A percentile compares a stretch with the other conserved stretches of the same genome.
Conservation (phyloP, 2,113 vertebrate species). For the Mobula hypostoma region DNA sequence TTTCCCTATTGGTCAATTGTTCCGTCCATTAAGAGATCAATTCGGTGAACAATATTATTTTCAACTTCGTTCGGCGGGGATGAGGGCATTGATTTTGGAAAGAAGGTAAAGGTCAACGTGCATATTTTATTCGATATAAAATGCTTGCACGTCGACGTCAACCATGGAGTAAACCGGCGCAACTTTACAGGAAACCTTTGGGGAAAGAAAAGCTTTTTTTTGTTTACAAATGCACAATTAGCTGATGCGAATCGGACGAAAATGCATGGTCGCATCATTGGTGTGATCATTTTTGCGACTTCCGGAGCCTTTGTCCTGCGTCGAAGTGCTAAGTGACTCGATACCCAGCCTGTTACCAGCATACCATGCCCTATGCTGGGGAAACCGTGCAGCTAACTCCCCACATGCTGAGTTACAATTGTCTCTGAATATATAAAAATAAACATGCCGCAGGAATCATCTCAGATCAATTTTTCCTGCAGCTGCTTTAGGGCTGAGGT, state of each 20-base stretch:
- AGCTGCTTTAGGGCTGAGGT: neutral
- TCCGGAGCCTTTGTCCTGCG: no score
- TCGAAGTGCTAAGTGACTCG: no score
- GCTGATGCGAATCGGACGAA: neutral
- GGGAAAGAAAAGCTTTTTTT: neutral
- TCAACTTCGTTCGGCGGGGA: neutral
- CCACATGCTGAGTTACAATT: neutral
- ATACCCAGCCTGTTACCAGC: neutral
- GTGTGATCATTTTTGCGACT: neutral
- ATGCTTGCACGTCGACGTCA: neutral
- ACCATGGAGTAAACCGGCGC: neutral
- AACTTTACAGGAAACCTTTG: neutral
- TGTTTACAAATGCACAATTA: neutral
- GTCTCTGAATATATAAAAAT: no score
- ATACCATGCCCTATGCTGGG: neutral
- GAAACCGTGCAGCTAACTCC: neutral
- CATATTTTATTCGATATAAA: neutral
- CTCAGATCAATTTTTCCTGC: neutral
- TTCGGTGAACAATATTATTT: neutral
- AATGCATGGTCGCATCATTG: neutral
- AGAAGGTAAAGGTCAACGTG: no score
- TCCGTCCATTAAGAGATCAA: neutral
- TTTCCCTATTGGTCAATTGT: neutral
- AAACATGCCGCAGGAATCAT: no score
- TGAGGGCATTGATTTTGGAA: no score